Evolutionary conservation across 2,888 invertebrate genomes (phyloP), one percentile per base, ranked within the genome.

Genomic region (Drosophila greeni): DNA sequence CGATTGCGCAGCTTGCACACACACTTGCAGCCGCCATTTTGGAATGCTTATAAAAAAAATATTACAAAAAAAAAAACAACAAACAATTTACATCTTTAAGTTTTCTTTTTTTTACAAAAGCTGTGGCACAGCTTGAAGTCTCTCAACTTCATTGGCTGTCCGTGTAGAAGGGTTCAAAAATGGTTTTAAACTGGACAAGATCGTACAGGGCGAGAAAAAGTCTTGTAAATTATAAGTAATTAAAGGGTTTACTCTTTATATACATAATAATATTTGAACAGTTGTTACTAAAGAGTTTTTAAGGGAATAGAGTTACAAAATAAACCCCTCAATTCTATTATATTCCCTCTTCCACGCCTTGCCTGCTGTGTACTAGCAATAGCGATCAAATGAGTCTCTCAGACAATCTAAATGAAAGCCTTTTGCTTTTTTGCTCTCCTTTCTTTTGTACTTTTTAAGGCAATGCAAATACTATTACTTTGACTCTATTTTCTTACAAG

Each of bases 1-100:
- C 77, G 74, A 76, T 74, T 75, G 73, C 75, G 82, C 75, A 78
- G 73, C 75, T 57, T 58, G 33, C 36, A 26, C 12, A 39, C 39
- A 57, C 20, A 29, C 20, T 6, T 14, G 7, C 14, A 16, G 49
- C 12, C 66, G 66, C 66, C 66, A 66, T 66, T 66, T 66, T 66
- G 45, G 29, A 55, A 55, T 60, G 61, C 24, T 23, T 18, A 29
- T n/a, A 39, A 57, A 39, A 20, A 20, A 67, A 45, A 33, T 36
- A 33, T 23, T 29, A 33, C 26, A 26, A 29, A 26, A 20, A 39
- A 20, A 37, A 36, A 26, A 37, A 9, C 20, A 12, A 26, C 11
- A 29, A 29, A 33, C 18, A 31, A 47, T 47, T 29, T 59, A 29
- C 40, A 58, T 59, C 55, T 59, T 59, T 23, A 42, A 23, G 34